phyloP scores from a whole-genome alignment of 1,140 invertebrate species.

The Halictus rubicundus region DNA sequence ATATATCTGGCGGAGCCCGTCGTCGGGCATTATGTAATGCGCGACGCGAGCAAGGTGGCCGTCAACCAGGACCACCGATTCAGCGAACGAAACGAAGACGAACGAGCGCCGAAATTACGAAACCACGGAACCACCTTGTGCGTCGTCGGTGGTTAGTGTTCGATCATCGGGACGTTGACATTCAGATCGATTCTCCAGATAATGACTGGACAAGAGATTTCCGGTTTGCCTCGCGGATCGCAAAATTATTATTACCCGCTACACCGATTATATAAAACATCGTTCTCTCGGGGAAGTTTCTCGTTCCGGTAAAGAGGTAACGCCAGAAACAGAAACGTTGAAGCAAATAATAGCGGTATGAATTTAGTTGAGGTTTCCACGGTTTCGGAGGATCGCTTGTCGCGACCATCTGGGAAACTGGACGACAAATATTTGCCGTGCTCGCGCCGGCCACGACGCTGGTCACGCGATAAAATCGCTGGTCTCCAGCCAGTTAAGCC shows the following conservation, averaged over 20 bases:
- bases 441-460: background rate
- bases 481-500: background rate
- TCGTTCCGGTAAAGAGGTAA: too few species aligned
- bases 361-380: background rate
- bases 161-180: conserved; percentile 37
- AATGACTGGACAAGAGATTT: background rate
- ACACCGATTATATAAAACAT: too few species aligned
- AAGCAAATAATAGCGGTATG: too few species aligned
- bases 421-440: conserved; percentile 20
- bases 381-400: too few species aligned
- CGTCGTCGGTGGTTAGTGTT: background rate
- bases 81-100: background rate
- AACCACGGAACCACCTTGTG: too few species aligned
- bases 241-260: too few species aligned
- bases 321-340: too few species aligned
- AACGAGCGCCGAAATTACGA: conserved; percentile 16
- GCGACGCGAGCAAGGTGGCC: conserved; percentile 26
- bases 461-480: conserved; percentile 35
- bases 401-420: background rate
- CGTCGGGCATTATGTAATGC: conserved; percentile 33
- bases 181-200: conserved; percentile 1
- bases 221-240: too few species aligned
- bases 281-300: too few species aligned
- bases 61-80: conserved; percentile 9
- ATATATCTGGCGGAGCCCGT: conserved; percentile 2